These are phyloP conservation scores for Apeltes quadracus DNA, from an alignment of 2,113 vertebrate genomes.

Conservation along the genomic window DNA sequence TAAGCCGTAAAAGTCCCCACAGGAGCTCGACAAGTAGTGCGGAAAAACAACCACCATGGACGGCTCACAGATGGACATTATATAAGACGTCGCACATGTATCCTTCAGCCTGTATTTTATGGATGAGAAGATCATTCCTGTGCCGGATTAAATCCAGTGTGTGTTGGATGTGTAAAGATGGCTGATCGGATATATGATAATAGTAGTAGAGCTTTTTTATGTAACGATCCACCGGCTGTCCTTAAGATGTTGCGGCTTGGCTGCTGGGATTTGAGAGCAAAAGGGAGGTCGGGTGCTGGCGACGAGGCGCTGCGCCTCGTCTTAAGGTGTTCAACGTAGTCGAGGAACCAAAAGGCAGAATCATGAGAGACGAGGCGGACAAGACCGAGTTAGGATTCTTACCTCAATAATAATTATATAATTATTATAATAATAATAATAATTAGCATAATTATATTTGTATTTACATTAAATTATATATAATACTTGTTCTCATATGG, in stretches of 20 bases:
- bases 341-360: background rate
- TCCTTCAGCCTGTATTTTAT: slow-evolving; percentile 53
- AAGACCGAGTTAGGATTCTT: background rate
- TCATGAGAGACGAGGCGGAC: background rate
- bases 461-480: too few relatives aligned
- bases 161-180: slow-evolving; percentile 27
- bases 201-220: background rate
- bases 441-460: too few relatives aligned
- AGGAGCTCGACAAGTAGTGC: slow-evolving; percentile 25
- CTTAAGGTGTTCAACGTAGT: slow-evolving; percentile 8
- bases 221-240: background rate
- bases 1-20: background rate
- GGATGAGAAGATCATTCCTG: slow-evolving; percentile 52
- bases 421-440: too few relatives aligned
- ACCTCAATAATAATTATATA: too few relatives aligned
- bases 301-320: background rate
- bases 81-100: slow-evolving; percentile 56
- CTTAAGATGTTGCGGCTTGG: background rate
- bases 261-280: background rate
- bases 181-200: slow-evolving; percentile 22
- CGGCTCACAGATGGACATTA: slow-evolving; percentile 65
- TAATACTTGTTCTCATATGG: background rate
- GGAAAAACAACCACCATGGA: slow-evolving; percentile 24
- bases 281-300: background rate
- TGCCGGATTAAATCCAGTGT: slow-evolving; percentile 47